Conservation (phyloP, 2,797 vertebrate genomes). For the Tokudaia tokunoshimensis region DNA sequence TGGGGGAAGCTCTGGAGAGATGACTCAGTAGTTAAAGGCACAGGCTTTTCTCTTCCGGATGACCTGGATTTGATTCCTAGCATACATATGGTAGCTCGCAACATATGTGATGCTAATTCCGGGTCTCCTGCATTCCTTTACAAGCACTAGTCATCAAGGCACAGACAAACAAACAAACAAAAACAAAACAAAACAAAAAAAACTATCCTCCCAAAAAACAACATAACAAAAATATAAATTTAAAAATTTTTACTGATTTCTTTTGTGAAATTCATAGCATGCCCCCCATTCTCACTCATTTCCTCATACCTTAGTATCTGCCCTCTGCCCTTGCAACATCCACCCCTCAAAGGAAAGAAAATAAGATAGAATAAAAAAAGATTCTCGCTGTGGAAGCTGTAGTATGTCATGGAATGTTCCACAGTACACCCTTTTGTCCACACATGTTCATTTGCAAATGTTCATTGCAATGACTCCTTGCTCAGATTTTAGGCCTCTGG, state of each 20-base stretch:
- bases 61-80: background rate
- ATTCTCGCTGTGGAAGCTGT: background rate
- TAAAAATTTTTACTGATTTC: background rate
- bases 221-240: background rate
- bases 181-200: background rate
- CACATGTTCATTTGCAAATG: background rate
- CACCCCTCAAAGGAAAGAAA: background rate
- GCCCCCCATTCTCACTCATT: background rate
- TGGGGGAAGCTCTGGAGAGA: background rate
- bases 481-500: background rate
- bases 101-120: background rate
- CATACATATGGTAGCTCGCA: background rate
- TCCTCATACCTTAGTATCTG: background rate
- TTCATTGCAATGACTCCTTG: background rate
- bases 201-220: too few relatives aligned
- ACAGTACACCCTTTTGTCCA: background rate
- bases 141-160: background rate
- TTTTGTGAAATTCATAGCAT: background rate
- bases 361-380: background rate
- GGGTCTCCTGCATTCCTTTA: background rate
- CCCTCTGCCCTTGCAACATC: background rate
- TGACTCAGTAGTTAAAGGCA: background rate
- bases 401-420: background rate
- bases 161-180: background rate
- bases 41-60: background rate